A percentile compares a stretch with the other conserved stretches of the same genome.
phyloP scores from a whole-genome alignment of 2,113 vertebrate genomes.

The Bucco capensis region DNA sequence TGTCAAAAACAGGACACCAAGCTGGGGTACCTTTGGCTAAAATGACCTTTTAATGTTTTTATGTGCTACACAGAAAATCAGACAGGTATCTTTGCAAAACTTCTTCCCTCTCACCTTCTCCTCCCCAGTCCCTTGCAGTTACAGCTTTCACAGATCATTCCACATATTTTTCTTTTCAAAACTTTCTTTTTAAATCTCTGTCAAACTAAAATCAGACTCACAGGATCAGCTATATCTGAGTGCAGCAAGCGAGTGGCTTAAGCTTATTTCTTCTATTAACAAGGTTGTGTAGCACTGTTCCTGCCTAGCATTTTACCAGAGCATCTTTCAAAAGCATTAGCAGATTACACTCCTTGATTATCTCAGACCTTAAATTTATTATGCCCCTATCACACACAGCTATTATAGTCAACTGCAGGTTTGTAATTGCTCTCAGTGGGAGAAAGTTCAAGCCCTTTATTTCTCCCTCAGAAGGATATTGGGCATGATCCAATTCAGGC shows the following conservation, averaged over 20 bases:
- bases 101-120: not conserved
- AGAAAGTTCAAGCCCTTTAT: constrained; percentile 52
- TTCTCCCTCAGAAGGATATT: constrained; percentile 28
- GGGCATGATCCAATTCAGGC: constrained; percentile 27
- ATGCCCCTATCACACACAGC: constrained; percentile 32
- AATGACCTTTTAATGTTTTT: not conserved
- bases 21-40: not conserved
- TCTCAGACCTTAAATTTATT: constrained; percentile 56
- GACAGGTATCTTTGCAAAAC: not conserved
- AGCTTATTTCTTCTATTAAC: not conserved
- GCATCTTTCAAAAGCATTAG: constrained; percentile 25
- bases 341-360: constrained; percentile 44
- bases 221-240: not conserved
- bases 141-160: not conserved
- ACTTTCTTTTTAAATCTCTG: not conserved
- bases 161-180: not conserved
- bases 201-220: not conserved
- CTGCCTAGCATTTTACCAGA: not conserved
- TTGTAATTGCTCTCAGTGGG: constrained; percentile 50
- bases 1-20: not conserved
- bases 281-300: not conserved
- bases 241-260: not conserved
- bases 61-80: not conserved
- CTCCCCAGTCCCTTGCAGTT: not conserved
- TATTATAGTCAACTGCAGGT: constrained; percentile 39